phyloP scores from a whole-genome alignment of 2,888 invertebrate genomes.

The Eurytoma californica region DNA sequence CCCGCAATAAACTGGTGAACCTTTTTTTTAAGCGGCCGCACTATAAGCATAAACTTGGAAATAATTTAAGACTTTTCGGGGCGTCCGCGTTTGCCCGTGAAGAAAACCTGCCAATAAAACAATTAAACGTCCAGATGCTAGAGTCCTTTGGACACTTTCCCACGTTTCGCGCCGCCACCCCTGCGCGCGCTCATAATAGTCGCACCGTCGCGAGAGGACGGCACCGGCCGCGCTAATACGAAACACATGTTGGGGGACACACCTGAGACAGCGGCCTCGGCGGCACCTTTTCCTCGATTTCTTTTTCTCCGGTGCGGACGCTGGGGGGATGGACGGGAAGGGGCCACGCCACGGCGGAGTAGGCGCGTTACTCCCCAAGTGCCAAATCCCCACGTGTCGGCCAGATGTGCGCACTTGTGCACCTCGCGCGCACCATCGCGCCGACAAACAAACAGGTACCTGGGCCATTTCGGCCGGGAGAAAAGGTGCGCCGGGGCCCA shows the following conservation, averaged over 20 bases:
- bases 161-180: slow-evolving; percentile 60
- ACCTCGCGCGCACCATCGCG: slow-evolving; percentile 5
- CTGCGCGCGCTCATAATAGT: slow-evolving; percentile 54
- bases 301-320: neutral
- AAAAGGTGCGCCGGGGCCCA: neutral
- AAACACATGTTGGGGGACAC: slow-evolving; percentile 66
- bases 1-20: no score
- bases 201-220: slow-evolving; percentile 13
- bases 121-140: slow-evolving; percentile 63
- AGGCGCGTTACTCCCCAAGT: no score
- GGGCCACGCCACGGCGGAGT: neutral
- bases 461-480: neutral
- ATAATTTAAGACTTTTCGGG: no score
- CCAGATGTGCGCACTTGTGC: slow-evolving; percentile 48
- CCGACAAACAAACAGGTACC: neutral
- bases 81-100: no score
- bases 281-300: slow-evolving; percentile 4
- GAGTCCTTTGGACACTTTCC: slow-evolving; percentile 60
- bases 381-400: slow-evolving; percentile 28
- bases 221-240: slow-evolving; percentile 63
- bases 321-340: neutral
- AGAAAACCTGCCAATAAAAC: slow-evolving; percentile 64
- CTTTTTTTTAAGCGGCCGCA: neutral
- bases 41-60: neutral
- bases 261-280: slow-evolving; percentile 57